Evolutionary conservation across 2,888 invertebrate genomes (phyloP), one percentile per base, ranked within the genome.

Genomic region (Digitonthophagus gazella): DNA sequence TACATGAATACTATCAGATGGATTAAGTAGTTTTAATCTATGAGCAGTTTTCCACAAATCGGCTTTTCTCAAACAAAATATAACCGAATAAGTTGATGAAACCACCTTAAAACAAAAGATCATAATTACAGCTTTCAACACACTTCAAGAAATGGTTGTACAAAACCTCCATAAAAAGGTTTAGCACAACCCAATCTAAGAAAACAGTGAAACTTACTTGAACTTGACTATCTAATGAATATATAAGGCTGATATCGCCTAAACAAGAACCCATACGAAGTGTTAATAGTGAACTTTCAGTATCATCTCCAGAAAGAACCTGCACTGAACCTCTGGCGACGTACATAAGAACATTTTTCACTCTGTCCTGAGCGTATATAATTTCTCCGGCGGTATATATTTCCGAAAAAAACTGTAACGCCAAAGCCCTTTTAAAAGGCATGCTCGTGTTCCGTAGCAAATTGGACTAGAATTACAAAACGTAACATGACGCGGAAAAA

Each of bases 241-340:
- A 71, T 66, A 75, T 66, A 11, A 76, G 67, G 67, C 69, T 73
- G 6, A 69, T 67, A 67, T 76, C 76, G 11, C 76, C 75, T 0
- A 76, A 63, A n/a, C 71, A 72, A 0, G 74, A 75, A 5, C 76
- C 75, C 44, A 72, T 71, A 6, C 73, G 73, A 14, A 76, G 69
- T 5, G 75, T 75, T 15, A 76, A 58, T 54, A 76, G 64, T 1
- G 76, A 72, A 68, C 75, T 76, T 65, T 76, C 74, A 55, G 71
- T 71, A 67, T 76, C 76, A 67, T 75, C 73, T 2, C 73, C 73
- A 3, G 76, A 76, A 55, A 76, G 69, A 11, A 76, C 71, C 58
- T 76, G 74, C n/a, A 76, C 66, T 14, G 67, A 74, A 6, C 76
- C 76, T 57, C 69, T 69, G 3, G 73, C 68, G 6, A 76, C 71